Base-by-base conservation (phyloP, 2,797 vertebrate species). In the Botia almorhae region DNA sequence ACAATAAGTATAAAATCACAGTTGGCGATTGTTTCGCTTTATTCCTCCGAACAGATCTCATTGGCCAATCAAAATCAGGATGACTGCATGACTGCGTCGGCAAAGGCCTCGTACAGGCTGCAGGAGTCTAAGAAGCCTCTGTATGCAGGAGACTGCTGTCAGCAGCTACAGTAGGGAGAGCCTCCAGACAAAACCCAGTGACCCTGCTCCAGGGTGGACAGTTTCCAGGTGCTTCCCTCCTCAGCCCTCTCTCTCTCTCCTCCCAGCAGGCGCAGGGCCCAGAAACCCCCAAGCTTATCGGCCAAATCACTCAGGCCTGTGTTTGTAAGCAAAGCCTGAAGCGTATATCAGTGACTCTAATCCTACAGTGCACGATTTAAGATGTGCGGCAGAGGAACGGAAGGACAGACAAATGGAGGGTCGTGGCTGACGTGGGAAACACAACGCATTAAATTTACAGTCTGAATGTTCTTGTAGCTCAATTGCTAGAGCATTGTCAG, bases 141-240 rank as follows among this genome's bases (percentile, higher is more conserved):
- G 89, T 87, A 84, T 88, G 85, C 88, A 92, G 90, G 87, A 90
- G 89, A 82, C 88, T 88, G 90, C 90, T 90, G 91, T 92, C 91
- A 89, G 87, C 84, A 89, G 90, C 90, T 90, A 91, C 90, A 91
- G 91, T 91, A 92, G 88, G 88, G 91, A 93, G 92, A 90, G 89
- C 89, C 89, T 93, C 90, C 92, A 93, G 92, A 93, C 90, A 88
- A 93, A 94, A 94, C 93, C 90, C 92, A 92, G 85, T 93, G 93
- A 94, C 93, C 94, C 91, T 87, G 91, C 85, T 88, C 87, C 86
- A 91, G 89, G 87, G 88, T 93, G 93, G 93, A 94, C 88, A 39
- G 83, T 75, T 91, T 93, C 93, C 93, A 93, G 92, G 93, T 93
- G 91, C 92, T 94, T 94, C 93, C 92, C 91, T 82, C 84, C 76